These are phyloP conservation scores for Ormyrus pomaceus DNA, from an alignment of 2,888 invertebrate species.

Conservation along the genomic window DNA sequence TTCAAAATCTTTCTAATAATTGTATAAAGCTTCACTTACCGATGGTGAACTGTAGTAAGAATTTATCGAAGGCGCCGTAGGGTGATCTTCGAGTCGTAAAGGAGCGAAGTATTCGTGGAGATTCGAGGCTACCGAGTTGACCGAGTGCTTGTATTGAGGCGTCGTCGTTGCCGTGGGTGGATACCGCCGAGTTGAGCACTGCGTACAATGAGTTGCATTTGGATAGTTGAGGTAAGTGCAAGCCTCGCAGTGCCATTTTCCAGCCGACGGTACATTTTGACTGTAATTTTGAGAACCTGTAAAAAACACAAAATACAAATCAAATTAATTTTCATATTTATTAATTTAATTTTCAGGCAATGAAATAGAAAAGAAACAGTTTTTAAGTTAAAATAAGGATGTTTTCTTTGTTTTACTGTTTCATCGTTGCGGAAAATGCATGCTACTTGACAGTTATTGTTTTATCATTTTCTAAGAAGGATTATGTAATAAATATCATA, in stretches of 20 bases:
- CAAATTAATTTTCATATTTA: neutral
- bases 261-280: slow-evolving; percentile 73
- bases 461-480: too few relatives aligned
- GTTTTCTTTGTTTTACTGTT: too few relatives aligned
- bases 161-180: slow-evolving; percentile 58
- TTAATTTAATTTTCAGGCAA: neutral
- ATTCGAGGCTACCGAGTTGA: slow-evolving; percentile 75
- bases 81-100: slow-evolving; percentile 75
- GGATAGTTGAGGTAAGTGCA: slow-evolving; percentile 87
- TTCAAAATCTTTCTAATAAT: neutral
- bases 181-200: slow-evolving; percentile 73
- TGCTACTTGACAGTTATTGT: too few relatives aligned
- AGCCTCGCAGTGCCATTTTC: slow-evolving; percentile 81
- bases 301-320: slow-evolving; percentile 6
- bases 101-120: slow-evolving; percentile 80
- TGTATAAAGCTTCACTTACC: slow-evolving; percentile 18
- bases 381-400: too few relatives aligned
- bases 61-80: slow-evolving; percentile 66
- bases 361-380: too few relatives aligned
- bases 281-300: slow-evolving; percentile 74
- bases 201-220: slow-evolving; percentile 80
- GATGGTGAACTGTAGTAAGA: slow-evolving; percentile 65
- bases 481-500: too few relatives aligned
- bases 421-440: too few relatives aligned
- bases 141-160: slow-evolving; percentile 65